Evolutionary conservation across 2,888 invertebrate species (phyloP).

Genomic region (Drosophila anomelani): DNA sequence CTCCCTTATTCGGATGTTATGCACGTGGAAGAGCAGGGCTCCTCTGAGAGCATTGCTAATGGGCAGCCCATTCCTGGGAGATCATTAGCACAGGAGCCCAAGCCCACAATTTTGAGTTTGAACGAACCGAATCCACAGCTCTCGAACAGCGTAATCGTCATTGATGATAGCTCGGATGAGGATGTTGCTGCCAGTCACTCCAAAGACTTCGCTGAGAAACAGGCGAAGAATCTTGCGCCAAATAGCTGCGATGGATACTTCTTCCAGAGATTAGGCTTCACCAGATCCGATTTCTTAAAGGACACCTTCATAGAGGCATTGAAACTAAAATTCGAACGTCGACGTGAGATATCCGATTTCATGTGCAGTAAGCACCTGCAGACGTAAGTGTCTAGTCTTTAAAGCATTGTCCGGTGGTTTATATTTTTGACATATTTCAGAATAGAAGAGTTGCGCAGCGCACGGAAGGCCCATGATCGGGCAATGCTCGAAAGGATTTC

Average conservation of each 20-base stretch:
- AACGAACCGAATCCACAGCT: neutral
- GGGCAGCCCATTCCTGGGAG: neutral
- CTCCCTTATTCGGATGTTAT: no score
- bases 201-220: neutral
- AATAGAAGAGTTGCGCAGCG: neutral
- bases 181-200: neutral
- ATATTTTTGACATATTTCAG: neutral
- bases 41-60: neutral
- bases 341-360: fast-evolving
- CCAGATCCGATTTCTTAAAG: neutral
- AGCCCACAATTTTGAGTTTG: neutral
- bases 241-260: neutral
- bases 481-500: neutral
- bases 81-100: neutral
- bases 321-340: neutral
- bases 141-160: neutral
- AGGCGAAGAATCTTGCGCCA: neutral
- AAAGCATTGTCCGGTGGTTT: no score
- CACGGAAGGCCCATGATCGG: neutral
- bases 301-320: neutral
- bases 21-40: neutral
- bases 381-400: neutral
- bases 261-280: neutral
- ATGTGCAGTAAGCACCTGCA: no score
- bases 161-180: neutral